phyloP scores from a whole-genome alignment of 1,140 invertebrate genomes.

The Atta colombica region DNA sequence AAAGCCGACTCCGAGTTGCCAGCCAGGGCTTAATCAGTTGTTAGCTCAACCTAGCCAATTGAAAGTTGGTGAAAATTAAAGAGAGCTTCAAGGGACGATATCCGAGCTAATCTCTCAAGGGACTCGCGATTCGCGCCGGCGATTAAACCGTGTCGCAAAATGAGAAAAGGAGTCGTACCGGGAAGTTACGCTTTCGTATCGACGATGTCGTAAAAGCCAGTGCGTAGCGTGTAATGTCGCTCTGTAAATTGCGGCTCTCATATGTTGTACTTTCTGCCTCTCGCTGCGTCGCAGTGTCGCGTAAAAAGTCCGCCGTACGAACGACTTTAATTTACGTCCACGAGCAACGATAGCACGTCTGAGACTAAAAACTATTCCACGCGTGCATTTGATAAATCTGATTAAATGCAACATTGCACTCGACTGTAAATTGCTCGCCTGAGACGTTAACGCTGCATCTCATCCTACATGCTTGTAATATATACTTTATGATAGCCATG shows the following conservation, averaged over 20 bases:
- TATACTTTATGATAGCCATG: not conserved
- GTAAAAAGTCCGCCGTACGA: conserved; percentile 50
- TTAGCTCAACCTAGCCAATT: conserved; percentile 47
- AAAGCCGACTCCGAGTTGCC: conserved; percentile 18
- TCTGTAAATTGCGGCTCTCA: conserved; percentile 52
- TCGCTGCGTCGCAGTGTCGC: conserved; percentile 3
- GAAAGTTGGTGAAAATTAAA: conserved; percentile 65
- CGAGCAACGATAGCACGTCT: conserved; percentile 46
- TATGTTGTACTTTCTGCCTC: conserved; percentile 29
- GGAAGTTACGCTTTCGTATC: conserved; percentile 25
- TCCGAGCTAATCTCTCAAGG: conserved; percentile 24
- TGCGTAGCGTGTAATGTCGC: not conserved
- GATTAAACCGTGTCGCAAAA: conserved; percentile 46
- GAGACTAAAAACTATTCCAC: conserved; percentile 57
- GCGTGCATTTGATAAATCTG: conserved; percentile 50
- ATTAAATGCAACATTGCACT: conserved; percentile 46
- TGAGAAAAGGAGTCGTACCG: not conserved
- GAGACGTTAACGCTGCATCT: conserved; percentile 36
- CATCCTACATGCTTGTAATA: conserved; percentile 16
- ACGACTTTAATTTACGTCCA: conserved; percentile 58
- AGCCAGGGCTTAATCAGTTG: conserved; percentile 55
- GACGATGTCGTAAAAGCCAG: conserved; percentile 44
- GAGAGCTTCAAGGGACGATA: conserved; percentile 31
- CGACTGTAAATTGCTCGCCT: conserved; percentile 29
- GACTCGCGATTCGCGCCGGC: conserved; percentile 17